A percentile compares a stretch with the other conserved stretches of the same genome.
phyloP scores from a whole-genome alignment of 1,140 invertebrate species.

The Idris sp. region DNA sequence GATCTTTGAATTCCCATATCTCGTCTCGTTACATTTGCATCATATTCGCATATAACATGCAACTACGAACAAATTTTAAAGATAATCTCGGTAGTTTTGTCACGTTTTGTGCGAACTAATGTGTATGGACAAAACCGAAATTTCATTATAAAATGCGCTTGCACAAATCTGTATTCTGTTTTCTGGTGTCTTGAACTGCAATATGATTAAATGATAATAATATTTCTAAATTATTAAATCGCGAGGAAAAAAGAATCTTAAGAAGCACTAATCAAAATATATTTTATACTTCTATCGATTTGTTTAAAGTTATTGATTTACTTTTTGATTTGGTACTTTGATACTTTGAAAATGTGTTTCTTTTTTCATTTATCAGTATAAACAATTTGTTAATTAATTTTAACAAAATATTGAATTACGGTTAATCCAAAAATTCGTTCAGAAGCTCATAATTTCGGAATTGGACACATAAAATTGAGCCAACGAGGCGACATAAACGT shows the following conservation, averaged over 20 bases:
- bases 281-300: too few relatives aligned
- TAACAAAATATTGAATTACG: background rate
- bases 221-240: too few relatives aligned
- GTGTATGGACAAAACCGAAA: conserved; percentile 17
- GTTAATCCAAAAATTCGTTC: conserved; percentile 4
- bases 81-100: conserved; percentile 38
- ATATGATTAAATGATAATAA: conserved; percentile 30
- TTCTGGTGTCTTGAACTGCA: conserved; percentile 9
- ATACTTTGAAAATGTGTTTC: too few relatives aligned
- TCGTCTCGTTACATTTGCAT: conserved; percentile 43
- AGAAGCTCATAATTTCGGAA: conserved; percentile 10
- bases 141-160: conserved; percentile 27
- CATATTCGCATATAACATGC: conserved; percentile 37
- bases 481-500: conserved; percentile 25
- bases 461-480: conserved; percentile 3
- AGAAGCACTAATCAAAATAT: too few relatives aligned
- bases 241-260: too few relatives aligned
- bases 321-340: too few relatives aligned
- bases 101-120: conserved; percentile 47
- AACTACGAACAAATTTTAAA: conserved; percentile 30
- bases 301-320: too few relatives aligned
- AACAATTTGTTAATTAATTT: background rate
- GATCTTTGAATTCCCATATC: background rate
- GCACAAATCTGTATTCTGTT: conserved; percentile 23
- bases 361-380: too few relatives aligned